phyloP scores from a whole-genome alignment of 1,140 invertebrate genomes.

The Conopomorpha cramerella region DNA sequence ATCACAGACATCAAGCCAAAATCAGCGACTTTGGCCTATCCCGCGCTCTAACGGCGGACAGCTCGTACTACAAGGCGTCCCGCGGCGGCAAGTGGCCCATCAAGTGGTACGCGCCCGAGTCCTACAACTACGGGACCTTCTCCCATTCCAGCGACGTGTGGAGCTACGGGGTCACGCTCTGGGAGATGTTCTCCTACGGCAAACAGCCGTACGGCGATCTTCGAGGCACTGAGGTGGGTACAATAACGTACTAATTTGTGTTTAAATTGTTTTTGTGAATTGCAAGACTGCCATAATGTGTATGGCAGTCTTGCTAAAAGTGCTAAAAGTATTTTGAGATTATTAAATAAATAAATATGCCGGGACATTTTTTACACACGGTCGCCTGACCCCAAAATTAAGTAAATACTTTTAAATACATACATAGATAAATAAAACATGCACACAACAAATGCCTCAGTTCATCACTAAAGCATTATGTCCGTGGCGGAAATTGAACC shows the following conservation, averaged over 20 bases:
- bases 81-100: constrained; percentile 93
- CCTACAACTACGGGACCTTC: constrained; percentile 93
- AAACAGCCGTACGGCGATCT: constrained; percentile 86
- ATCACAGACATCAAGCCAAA: constrained; percentile 81
- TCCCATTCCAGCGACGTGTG: constrained; percentile 93
- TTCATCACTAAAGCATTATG: no score
- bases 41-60: constrained; percentile 75
- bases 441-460: no score
- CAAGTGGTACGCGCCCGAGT: constrained; percentile 95
- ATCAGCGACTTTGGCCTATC: constrained; percentile 95
- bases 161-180: constrained; percentile 93
- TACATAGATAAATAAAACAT: no score
- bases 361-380: no score
- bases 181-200: constrained; percentile 95
- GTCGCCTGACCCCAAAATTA: no score
- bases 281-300: no score
- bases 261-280: constrained; percentile 2
- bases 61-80: constrained; percentile 87
- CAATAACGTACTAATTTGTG: constrained; percentile 6
- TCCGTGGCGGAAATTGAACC: no score
- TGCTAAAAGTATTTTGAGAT: no score
- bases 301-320: no score
- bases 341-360: no score
- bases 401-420: no score
- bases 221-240: constrained; percentile 75